Evolutionary conservation across 2,888 invertebrate genomes (phyloP).

Genomic region (Pherbina coryleti): DNA sequence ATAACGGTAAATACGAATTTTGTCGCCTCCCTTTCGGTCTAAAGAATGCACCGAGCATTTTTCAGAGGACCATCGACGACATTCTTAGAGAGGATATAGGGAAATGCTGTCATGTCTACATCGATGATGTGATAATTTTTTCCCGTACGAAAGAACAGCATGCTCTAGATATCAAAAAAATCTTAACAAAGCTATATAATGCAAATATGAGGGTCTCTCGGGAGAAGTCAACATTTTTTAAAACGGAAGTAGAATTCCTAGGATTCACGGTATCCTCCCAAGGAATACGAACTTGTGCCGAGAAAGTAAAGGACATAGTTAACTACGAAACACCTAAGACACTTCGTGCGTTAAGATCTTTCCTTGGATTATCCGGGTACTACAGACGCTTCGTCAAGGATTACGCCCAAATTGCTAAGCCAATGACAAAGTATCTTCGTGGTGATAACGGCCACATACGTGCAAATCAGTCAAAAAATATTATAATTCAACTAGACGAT

Average conservation of each 20-base stretch:
- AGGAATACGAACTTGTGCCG: not conserved
- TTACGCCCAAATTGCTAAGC: conserved; percentile 3
- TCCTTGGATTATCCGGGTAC: conserved; percentile 25
- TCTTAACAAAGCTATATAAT: not conserved
- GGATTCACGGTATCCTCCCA: not conserved
- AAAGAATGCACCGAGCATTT: conserved; percentile 32
- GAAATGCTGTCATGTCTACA: too few relatives aligned
- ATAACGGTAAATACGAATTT: not conserved
- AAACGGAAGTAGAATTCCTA: not conserved
- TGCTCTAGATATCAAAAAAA: not conserved
- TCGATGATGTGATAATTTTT: conserved; percentile 5
- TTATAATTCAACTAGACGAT: conserved; percentile 11
- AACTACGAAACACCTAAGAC: not conserved
- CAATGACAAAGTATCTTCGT: conserved; percentile 25
- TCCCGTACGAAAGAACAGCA: not conserved
- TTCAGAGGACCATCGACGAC: too few relatives aligned
- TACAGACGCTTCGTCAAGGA: not conserved
- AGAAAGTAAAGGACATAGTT: not conserved
- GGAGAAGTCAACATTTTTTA: not conserved
- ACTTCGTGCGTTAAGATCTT: conserved; percentile 18
- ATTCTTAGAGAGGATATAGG: too few relatives aligned
- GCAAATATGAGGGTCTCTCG: not conserved
- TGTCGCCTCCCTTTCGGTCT: conserved; percentile 14
- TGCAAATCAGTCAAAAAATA: not conserved
- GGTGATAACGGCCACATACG: conserved; percentile 12